A percentile compares a stretch with the other conserved stretches of the same genome.
Evolutionary conservation across 2,797 vertebrate species (phyloP).

Genomic region (Bufotes viridis): DNA sequence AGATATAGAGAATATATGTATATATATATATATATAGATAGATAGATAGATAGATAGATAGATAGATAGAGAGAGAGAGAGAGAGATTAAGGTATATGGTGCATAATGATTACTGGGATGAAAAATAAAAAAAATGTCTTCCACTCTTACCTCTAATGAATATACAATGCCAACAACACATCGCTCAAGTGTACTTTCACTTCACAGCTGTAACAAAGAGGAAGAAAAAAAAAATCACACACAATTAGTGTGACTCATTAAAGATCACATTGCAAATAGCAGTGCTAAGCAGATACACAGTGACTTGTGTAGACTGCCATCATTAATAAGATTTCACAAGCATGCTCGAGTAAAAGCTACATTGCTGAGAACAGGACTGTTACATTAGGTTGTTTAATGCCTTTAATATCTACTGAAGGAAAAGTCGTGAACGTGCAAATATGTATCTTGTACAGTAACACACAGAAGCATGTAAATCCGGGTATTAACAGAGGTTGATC

Average conservation of each 20-base stretch:
- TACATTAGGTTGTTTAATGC: neutral
- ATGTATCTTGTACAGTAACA: neutral
- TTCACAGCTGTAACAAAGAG: conserved; percentile 34
- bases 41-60: too few relatives aligned
- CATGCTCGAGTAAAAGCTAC: neutral
- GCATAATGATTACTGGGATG: neutral
- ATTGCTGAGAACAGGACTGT: neutral
- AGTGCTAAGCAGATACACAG: conserved; percentile 57
- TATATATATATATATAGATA: too few relatives aligned
- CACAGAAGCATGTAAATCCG: neutral
- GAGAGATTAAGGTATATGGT: neutral
- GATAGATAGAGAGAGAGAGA: neutral
- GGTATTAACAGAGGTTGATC: neutral
- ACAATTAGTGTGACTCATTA: conserved; percentile 54
- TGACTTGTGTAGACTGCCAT: conserved; percentile 13
- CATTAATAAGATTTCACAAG: conserved; percentile 34
- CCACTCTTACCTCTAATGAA: neutral
- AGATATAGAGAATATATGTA: too few relatives aligned
- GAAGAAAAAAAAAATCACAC: conserved; percentile 14
- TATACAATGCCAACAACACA: neutral
- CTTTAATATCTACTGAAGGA: neutral
- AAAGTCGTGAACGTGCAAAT: neutral
- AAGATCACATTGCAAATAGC: conserved; percentile 45
- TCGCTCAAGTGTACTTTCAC: conserved; percentile 5
- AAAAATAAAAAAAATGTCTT: neutral